Percentiles rank a stretch among this genome's conserved stretches.
phyloP scores from a whole-genome alignment of 2,888 invertebrate genomes.

The Globia sparganii region DNA sequence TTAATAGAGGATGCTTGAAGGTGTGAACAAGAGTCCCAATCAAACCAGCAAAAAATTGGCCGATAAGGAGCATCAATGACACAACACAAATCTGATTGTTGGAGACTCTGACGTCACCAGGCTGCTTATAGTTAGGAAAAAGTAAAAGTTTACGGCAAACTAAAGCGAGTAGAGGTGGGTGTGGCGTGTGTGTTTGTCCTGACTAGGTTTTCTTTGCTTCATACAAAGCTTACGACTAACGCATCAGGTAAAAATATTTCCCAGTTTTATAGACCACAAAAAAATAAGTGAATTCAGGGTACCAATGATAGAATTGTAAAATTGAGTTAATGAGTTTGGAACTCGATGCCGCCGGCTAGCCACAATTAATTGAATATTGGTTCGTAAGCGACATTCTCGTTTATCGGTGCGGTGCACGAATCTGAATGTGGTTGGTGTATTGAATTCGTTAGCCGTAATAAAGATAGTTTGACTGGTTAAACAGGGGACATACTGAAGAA shows the following conservation, averaged over 20 bases:
- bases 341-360: slow-evolving; percentile 11
- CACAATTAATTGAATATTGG: slow-evolving; percentile 50
- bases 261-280: background rate
- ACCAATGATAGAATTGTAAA: slow-evolving; percentile 24
- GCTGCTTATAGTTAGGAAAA: too few species aligned
- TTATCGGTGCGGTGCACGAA: slow-evolving; percentile 43
- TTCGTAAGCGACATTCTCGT: slow-evolving; percentile 59
- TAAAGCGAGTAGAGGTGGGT: too few species aligned
- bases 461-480: slow-evolving; percentile 18
- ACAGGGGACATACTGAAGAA: background rate
- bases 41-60: too few species aligned
- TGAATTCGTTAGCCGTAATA: slow-evolving; percentile 39
- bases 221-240: background rate
- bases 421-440: slow-evolving; percentile 29
- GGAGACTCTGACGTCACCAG: too few species aligned
- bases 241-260: background rate
- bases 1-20: too few species aligned
- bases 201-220: background rate
- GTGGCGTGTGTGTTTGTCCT: too few species aligned
- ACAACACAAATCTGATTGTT: too few species aligned
- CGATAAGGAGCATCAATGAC: too few species aligned
- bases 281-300: background rate
- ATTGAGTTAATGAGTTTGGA: slow-evolving; percentile 36
- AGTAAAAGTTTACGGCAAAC: too few species aligned
- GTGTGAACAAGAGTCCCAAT: too few species aligned